Evolutionary conservation across 2,888 invertebrate genomes (phyloP).

Genomic region (Nemotelus pantherinus): DNA sequence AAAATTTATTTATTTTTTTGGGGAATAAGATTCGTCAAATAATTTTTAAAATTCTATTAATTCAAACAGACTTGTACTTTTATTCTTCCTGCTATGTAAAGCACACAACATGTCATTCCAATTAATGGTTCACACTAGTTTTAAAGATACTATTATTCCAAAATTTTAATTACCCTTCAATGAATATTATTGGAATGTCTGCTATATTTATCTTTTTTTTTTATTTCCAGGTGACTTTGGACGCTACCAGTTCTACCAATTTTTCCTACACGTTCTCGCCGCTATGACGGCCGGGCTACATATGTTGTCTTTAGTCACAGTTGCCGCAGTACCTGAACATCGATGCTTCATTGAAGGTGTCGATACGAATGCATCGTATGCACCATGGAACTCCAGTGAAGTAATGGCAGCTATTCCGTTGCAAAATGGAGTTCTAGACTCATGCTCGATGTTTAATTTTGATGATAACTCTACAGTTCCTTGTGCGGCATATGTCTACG

Average conservation of each 20-base stretch:
- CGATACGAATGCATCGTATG: conserved; percentile 67
- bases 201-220: not conserved
- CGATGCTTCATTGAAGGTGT: conserved; percentile 67
- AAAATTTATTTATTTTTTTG: too few relatives aligned
- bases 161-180: too few relatives aligned
- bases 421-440: conserved; percentile 70
- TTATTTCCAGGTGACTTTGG: conserved; percentile 79
- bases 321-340: conserved; percentile 74
- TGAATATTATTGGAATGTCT: too few relatives aligned
- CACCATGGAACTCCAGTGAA: conserved; percentile 68
- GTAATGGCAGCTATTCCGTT: conserved; percentile 70
- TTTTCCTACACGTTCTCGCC: conserved; percentile 78
- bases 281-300: conserved; percentile 84
- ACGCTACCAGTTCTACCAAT: conserved; percentile 82
- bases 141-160: too few relatives aligned
- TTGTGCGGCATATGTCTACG: conserved; percentile 75
- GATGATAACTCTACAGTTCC: conserved; percentile 62
- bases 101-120: too few relatives aligned
- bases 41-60: too few relatives aligned
- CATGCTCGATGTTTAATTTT: conserved; percentile 68
- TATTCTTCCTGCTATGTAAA: too few relatives aligned
- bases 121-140: too few relatives aligned
- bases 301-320: conserved; percentile 83
- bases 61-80: too few relatives aligned
- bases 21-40: too few relatives aligned